Evolutionary conservation across 2,113 vertebrate species (phyloP), one percentile per base, ranked within the genome.

Genomic region (Edolisoma coerulescens): DNA sequence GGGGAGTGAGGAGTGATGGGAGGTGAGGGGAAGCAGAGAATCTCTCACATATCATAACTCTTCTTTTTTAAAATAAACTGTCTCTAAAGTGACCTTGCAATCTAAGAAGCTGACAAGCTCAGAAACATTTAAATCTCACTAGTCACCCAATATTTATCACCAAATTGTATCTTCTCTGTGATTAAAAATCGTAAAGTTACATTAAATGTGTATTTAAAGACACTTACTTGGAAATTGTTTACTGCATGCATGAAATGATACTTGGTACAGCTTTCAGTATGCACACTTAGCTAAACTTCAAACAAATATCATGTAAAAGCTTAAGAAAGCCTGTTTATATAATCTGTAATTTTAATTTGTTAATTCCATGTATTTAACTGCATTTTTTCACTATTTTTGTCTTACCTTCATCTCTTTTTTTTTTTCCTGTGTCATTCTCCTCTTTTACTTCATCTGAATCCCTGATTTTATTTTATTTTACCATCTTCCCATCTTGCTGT

Each of bases 401-500:
- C 97, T 97, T 97, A 95, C 95, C 92, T 97, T 91, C 85, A 95
- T 64, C 87, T 98, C 47, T 97, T 74, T 65, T 77, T 96, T 93
- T 97, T 91, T 97, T 93, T 71, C 13, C 88, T 87, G 61, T 97
- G 78, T 79, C 93, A 93, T 97, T 97, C 93, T 97, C 92, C 81
- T 97, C 70, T 95, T 87, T 92, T 79, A 89, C 84, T 96, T 96
- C 95, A 97, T 63, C 95, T 84, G 96, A 97, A 97, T 81, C 71
- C 79, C 84, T 95, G 97, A 90, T 92, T 96, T 69, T 97, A 44
- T 73, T 83, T 94, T 74, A 27, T 93, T 85, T 92, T 73, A 94
- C 91, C 87, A 63, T 95, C 96, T 91, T 96, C 84, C 91, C 94
- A 97, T 98, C 95, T 96, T 98, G 98, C 91, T 96, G 96, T 97